Percentiles rank a stretch among this genome's conserved stretches.
Conservation (phyloP, 2,797 vertebrate species). For the Clamator glandarius region DNA sequence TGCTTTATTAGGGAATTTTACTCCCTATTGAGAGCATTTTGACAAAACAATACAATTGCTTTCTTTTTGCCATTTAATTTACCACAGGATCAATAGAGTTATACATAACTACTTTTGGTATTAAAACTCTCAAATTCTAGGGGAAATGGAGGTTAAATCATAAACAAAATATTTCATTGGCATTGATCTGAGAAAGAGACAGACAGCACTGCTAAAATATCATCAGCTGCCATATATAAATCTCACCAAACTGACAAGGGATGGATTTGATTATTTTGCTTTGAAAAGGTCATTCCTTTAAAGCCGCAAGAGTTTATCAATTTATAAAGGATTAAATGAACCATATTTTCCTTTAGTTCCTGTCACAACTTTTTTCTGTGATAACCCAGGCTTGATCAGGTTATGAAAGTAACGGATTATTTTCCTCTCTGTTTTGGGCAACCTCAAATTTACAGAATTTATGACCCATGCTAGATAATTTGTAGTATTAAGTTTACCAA, state of each 20-base stretch:
- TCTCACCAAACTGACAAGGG: slow-evolving; percentile 43
- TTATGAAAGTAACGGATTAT: slow-evolving; percentile 6
- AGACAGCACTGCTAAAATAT: slow-evolving; percentile 61
- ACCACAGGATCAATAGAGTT: slow-evolving; percentile 47
- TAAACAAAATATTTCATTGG: slow-evolving; percentile 74
- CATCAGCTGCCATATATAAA: slow-evolving; percentile 52
- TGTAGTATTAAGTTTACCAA: neutral
- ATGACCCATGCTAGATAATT: neutral
- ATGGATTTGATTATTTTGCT: slow-evolving; percentile 63
- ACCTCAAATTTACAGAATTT: slow-evolving; percentile 18
- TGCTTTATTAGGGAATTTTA: slow-evolving; percentile 22
- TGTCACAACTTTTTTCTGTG: neutral
- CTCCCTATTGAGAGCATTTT: slow-evolving; percentile 33
- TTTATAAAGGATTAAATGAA: slow-evolving; percentile 57
- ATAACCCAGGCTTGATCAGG: slow-evolving; percentile 3
- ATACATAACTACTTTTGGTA: slow-evolving; percentile 43
- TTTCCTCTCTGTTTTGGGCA: neutral
- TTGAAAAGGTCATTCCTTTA: slow-evolving; percentile 52
- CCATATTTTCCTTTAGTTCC: slow-evolving; percentile 5
- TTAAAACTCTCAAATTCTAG: slow-evolving; percentile 54
- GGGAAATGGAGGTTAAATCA: slow-evolving; percentile 59
- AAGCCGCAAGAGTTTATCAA: slow-evolving; percentile 20
- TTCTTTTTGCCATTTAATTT: slow-evolving; percentile 67
- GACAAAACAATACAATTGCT: slow-evolving; percentile 26
- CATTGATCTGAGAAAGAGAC: slow-evolving; percentile 64